Conservation (phyloP, 2,888 invertebrate genomes). For the Eupithecia insigniata region DNA sequence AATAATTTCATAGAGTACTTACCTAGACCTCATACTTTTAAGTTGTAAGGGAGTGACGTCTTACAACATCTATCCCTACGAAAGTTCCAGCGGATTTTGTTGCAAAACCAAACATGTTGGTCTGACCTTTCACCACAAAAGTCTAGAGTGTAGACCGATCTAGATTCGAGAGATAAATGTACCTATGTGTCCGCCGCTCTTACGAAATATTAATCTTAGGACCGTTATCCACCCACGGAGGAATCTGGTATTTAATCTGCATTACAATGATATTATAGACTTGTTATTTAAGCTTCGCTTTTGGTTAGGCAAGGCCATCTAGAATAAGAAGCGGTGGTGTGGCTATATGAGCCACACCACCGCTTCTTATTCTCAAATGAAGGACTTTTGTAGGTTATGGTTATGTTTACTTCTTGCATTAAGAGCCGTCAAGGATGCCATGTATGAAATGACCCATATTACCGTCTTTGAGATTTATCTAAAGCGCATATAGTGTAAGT, state of each 20-base stretch:
- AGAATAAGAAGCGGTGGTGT: background rate
- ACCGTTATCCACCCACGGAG: constrained; percentile 22
- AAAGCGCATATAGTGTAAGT: too few relatives aligned
- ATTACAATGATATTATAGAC: background rate
- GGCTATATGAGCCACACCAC: too few relatives aligned
- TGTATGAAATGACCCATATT: too few relatives aligned
- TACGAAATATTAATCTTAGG: constrained; percentile 54
- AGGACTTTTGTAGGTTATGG: background rate
- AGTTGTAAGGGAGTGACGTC: constrained; percentile 26
- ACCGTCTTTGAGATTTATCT: too few relatives aligned
- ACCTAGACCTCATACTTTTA: background rate
- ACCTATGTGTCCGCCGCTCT: constrained; percentile 53
- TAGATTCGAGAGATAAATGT: constrained; percentile 75
- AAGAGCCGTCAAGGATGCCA: too few relatives aligned
- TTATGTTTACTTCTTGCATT: background rate
- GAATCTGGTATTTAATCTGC: constrained; percentile 32
- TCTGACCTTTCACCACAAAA: constrained; percentile 77
- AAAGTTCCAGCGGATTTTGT: constrained; percentile 48
- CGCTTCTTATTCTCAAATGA: too few relatives aligned
- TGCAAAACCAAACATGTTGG: constrained; percentile 63
- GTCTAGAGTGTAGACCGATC: constrained; percentile 66
- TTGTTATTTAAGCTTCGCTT: background rate
- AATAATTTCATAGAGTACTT: background rate
- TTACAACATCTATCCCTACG: constrained; percentile 43
- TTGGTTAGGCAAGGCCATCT: background rate